Evolutionary conservation across 2,888 invertebrate genomes (phyloP).

Genomic region (Tigriopus californicus): DNA sequence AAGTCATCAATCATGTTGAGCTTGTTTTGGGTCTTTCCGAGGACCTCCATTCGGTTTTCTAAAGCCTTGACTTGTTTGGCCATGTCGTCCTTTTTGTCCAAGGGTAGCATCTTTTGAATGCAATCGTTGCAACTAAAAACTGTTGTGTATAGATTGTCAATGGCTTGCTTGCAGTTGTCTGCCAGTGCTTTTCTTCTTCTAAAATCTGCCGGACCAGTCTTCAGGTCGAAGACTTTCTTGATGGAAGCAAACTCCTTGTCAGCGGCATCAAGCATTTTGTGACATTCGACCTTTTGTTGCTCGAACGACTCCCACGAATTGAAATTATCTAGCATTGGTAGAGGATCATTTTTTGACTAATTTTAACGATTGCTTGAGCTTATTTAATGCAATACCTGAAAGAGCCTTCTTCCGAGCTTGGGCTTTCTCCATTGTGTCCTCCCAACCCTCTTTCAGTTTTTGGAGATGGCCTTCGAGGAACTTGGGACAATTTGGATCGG

Average conservation of each 20-base stretch:
- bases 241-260: conserved; percentile 10
- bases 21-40: conserved; percentile 19
- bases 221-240: conserved; percentile 12
- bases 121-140: conserved; percentile 16
- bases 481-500: conserved; percentile 18
- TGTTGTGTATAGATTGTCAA: conserved; percentile 17
- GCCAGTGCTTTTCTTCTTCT: conserved; percentile 20
- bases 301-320: conserved; percentile 13
- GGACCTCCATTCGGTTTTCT: conserved; percentile 18
- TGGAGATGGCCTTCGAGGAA: conserved; percentile 19
- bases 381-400: no score
- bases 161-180: conserved; percentile 17
- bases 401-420: conserved; percentile 18
- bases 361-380: no score
- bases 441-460: conserved; percentile 19
- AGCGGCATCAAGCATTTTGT: conserved; percentile 9
- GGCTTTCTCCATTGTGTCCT: conserved; percentile 19
- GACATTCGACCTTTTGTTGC: conserved; percentile 5
- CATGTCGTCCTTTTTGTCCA: conserved; percentile 20
- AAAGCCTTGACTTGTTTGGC: conserved; percentile 19
- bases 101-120: conserved; percentile 14
- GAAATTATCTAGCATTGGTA: no score
- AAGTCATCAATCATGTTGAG: conserved; percentile 18
- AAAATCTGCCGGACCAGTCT: conserved; percentile 17
- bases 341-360: no score